phyloP scores from a whole-genome alignment of 1,140 invertebrate species.

The Harlomillsia oculata region DNA sequence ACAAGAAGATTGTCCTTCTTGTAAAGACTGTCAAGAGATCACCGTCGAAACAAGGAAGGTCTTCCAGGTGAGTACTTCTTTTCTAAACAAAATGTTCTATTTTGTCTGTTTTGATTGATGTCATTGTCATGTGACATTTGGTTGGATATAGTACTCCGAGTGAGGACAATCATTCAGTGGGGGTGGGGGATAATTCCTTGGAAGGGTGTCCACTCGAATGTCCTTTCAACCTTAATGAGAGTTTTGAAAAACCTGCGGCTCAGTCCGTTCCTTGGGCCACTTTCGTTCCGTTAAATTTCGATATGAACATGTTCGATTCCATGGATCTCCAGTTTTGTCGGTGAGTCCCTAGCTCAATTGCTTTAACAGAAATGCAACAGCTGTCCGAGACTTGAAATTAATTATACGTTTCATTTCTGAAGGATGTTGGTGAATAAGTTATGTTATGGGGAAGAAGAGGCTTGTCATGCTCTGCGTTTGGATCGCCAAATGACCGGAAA shows the following conservation, averaged over 20 bases:
- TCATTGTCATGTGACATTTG: too few relatives aligned
- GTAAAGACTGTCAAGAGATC: constrained; percentile 7
- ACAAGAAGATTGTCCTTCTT: background rate
- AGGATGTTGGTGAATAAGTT: constrained; percentile 16
- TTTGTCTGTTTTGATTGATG: too few relatives aligned
- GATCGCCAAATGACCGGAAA: constrained; percentile 13
- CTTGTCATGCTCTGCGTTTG: background rate
- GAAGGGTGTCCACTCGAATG: constrained; percentile 32
- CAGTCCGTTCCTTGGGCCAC: background rate
- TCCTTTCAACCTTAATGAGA: constrained; percentile 34
- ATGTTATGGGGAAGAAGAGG: constrained; percentile 7
- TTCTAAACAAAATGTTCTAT: too few relatives aligned
- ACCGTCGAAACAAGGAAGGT: background rate
- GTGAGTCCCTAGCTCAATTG: background rate
- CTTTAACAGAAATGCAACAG: background rate
- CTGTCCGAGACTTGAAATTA: background rate
- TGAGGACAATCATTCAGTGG: background rate
- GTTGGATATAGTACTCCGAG: background rate
- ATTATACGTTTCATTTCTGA: background rate
- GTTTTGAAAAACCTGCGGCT: constrained; percentile 23
- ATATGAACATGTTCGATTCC: background rate
- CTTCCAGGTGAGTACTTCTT: too few relatives aligned
- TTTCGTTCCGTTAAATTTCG: constrained; percentile 25
- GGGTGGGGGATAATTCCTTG: constrained; percentile 9
- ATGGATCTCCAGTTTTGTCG: constrained; percentile 12